Base-by-base conservation (phyloP, 1,140 invertebrate genomes). In the Lasaia peninsularis region DNA sequence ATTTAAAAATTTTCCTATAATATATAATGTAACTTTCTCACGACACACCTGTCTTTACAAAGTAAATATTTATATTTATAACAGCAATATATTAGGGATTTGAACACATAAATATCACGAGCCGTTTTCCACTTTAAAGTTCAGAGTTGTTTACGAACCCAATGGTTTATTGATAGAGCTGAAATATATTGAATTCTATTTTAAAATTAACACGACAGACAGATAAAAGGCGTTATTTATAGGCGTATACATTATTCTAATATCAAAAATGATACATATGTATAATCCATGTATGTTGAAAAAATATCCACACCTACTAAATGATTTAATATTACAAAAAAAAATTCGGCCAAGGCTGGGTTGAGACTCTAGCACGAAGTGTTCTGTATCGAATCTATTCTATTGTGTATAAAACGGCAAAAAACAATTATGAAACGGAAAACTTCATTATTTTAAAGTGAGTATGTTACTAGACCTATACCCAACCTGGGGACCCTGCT, bases 181-280 rank as follows among this genome's bases (percentile, higher is more conserved):
- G 9, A 8, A 44, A 44, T 16, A 18, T 44, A 18, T 44, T 18
- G 18, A 18, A 44, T n/a, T 44, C 16, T 18, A 44, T 44, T 44
- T 44, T 44, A 44, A 44, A 44, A 20, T 10, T 18, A 44, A 44
- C 16, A 20, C 9, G 16, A 7, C 16, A 20, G 16, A 10, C 1
- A 44, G 37, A 44, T 44, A 44, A 44, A 44, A 24, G 8, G 37
- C 16, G 37, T 44, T 44, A 44, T 44, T 44, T 44, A 44, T 44
- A 16, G 37, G 1, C 16, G 16, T 18, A 44, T 44, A 44, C 10
- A 3, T 40, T 40, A 14, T 16, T 18, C 2, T 44, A 18, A 20
- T 44, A 44, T 44, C 16, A 10, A 20, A 44, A 44, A 18, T 18
- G 16, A 18, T 18, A 20, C 37, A 44, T 44, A 44, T 14, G 5